Evolutionary conservation across 2,797 vertebrate genomes (phyloP).

Genomic region (Tangara arthus): DNA sequence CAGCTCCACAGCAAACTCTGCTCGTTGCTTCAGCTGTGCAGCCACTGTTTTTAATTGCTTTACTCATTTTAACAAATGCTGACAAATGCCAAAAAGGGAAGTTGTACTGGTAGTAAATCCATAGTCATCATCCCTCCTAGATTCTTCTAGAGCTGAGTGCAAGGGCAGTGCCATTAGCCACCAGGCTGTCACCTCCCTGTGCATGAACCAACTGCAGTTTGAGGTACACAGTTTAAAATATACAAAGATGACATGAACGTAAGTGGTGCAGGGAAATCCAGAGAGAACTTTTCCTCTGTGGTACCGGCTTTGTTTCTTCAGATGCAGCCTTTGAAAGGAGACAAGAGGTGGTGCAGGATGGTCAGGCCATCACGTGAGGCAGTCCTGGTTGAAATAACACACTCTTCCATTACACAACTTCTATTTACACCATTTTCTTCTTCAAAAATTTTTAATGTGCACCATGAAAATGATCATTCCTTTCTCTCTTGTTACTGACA

Average conservation of each 20-base stretch:
- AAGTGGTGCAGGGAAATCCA: not conserved
- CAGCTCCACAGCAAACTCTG: not conserved
- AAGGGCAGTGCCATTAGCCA: not conserved
- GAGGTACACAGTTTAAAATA: not conserved
- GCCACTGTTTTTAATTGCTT: rapidly evolving
- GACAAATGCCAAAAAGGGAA: not conserved
- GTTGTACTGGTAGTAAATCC: not conserved
- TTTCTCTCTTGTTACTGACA: not conserved
- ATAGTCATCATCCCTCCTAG: rapidly evolving
- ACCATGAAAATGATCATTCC: not conserved
- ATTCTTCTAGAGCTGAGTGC: not conserved
- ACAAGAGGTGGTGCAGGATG: rapidly evolving
- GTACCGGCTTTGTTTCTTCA: not conserved
- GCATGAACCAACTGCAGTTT: not conserved
- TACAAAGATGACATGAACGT: not conserved
- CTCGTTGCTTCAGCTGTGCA: rapidly evolving
- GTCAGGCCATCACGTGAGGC: not conserved
- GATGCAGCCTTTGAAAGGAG: not conserved
- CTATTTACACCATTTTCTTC: not conserved
- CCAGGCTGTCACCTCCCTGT: not conserved
- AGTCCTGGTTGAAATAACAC: not conserved
- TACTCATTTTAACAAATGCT: rapidly evolving
- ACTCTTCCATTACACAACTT: not conserved
- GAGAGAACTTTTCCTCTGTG: not conserved
- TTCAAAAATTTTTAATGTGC: not conserved